A percentile compares a stretch with the other conserved stretches of the same genome.
These are phyloP conservation scores for Didymodactylos carnosus DNA, from an alignment of 2,888 invertebrate species.

Conservation along the genomic window DNA sequence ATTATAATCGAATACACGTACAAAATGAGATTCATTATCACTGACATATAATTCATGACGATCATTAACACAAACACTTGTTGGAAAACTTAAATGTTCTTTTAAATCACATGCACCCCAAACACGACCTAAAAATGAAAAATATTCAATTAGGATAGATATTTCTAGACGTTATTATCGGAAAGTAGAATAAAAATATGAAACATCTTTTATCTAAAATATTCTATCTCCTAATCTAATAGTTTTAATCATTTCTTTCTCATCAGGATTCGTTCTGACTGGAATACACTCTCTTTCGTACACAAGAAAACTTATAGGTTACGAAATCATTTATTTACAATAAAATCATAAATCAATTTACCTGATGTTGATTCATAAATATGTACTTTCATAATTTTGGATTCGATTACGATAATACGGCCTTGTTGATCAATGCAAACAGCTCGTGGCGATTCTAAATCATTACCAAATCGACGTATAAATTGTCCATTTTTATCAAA, in stretches of 20 bases:
- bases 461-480: neutral
- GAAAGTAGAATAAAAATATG: no score
- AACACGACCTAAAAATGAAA: neutral
- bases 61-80: neutral
- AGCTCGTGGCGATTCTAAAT: neutral
- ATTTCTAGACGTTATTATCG: no score
- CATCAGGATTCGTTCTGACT: no score
- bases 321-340: no score
- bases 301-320: no score
- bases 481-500: neutral
- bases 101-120: neutral
- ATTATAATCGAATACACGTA: neutral
- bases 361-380: neutral
- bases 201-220: no score
- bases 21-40: neutral
- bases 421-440: neutral
- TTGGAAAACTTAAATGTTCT: constrained; percentile 1
- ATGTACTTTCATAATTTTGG: constrained; percentile 1
- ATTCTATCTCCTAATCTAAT: no score
- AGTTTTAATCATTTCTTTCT: no score
- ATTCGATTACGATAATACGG: neutral
- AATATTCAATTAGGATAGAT: no score
- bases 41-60: neutral
- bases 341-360: no score
- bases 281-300: no score